phyloP scores from a whole-genome alignment of 2,113 vertebrate species.

The Burhinus oedicnemus region DNA sequence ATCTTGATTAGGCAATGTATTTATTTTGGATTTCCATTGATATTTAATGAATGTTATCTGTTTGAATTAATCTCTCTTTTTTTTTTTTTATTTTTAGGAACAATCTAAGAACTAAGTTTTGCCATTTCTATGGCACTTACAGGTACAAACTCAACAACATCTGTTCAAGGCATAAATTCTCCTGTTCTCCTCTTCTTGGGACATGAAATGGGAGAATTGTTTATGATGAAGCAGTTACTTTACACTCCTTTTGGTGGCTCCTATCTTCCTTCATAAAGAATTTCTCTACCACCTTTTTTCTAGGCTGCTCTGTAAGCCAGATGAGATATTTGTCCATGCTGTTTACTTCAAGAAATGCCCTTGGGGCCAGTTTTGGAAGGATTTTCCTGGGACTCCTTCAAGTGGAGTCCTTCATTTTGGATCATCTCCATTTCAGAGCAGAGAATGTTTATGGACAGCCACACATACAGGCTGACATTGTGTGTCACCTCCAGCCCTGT shows the following conservation, averaged over 20 bases:
- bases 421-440: background rate
- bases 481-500: background rate
- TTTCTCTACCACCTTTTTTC: background rate
- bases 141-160: background rate
- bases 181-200: background rate
- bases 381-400: background rate
- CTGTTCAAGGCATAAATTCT: background rate
- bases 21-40: constrained; percentile 68
- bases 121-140: background rate
- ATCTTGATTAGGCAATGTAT: constrained; percentile 72
- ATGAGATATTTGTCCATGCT: background rate
- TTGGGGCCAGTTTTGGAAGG: background rate
- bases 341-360: background rate
- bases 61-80: background rate
- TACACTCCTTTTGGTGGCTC: background rate
- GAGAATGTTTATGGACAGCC: background rate
- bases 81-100: background rate
- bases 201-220: background rate
- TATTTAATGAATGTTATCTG: constrained; percentile 46
- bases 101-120: background rate
- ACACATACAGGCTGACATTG: background rate
- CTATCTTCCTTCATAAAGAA: background rate
- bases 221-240: background rate
- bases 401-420: background rate
- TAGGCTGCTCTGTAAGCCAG: background rate